Conservation (phyloP, 1,140 invertebrate genomes). For the Galleria mellonella region DNA sequence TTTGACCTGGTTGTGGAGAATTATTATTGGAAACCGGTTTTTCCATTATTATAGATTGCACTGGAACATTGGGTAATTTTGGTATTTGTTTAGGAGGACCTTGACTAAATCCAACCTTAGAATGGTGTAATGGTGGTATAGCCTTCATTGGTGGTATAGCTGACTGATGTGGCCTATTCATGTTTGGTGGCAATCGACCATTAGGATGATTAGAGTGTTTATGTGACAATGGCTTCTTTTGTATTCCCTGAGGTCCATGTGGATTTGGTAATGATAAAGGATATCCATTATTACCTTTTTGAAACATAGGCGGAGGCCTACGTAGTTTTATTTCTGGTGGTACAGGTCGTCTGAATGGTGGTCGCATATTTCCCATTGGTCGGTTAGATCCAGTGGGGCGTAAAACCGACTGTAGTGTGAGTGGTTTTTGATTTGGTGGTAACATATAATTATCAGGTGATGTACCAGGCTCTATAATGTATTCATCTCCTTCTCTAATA, state of each 20-base stretch:
- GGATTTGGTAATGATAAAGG: conserved; percentile 54
- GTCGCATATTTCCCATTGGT: conserved; percentile 42
- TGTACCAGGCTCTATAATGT: conserved; percentile 45
- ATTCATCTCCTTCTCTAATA: conserved; percentile 53
- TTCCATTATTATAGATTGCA: conserved; percentile 41
- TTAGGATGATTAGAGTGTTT: conserved; percentile 39
- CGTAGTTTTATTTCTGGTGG: conserved; percentile 66
- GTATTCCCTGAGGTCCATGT: conserved; percentile 29
- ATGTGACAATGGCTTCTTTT: conserved; percentile 43
- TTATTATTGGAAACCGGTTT: conserved; percentile 40
- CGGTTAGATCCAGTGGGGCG: conserved; percentile 47
- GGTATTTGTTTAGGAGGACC: conserved; percentile 17
- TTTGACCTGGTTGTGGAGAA: conserved; percentile 25
- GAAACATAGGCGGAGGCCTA: conserved; percentile 45
- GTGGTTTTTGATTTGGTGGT: conserved; percentile 54
- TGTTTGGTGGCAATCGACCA: conserved; percentile 26
- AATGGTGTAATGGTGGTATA: conserved; percentile 33
- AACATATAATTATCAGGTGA: conserved; percentile 48
- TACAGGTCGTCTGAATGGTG: conserved; percentile 50
- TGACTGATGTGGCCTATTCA: conserved; percentile 38
- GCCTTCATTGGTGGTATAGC: conserved; percentile 54
- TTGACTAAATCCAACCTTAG: conserved; percentile 37
- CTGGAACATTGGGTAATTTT: conserved; percentile 20
- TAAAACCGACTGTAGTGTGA: conserved; percentile 65
- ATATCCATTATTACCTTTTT: conserved; percentile 40